phyloP scores from a whole-genome alignment of 2,888 invertebrate genomes.

The Pycnomerus fuliginosus region DNA sequence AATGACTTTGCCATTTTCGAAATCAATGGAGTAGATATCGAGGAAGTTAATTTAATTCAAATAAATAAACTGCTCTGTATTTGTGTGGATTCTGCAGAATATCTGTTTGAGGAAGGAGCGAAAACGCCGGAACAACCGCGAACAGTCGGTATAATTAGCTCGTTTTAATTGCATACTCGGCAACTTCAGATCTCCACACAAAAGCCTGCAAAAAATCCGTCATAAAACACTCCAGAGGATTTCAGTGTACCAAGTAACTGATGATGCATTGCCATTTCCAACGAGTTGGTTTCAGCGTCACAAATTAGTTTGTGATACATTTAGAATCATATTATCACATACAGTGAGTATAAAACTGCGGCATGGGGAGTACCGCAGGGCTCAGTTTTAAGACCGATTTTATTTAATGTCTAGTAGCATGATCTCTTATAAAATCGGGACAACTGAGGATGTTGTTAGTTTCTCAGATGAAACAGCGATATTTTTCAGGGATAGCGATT shows the following conservation, averaged over 20 bases:
- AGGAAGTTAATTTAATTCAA: slow-evolving; percentile 40
- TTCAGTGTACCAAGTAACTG: slow-evolving; percentile 33
- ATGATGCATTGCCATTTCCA: slow-evolving; percentile 33
- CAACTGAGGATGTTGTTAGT: no score
- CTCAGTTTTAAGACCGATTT: no score
- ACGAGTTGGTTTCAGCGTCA: no score
- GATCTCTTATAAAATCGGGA: no score
- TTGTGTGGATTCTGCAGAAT: slow-evolving; percentile 40
- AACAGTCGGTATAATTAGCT: slow-evolving; percentile 39
- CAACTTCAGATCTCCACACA: slow-evolving; percentile 35
- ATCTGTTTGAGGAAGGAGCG: slow-evolving; percentile 33
- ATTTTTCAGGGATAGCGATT: no score
- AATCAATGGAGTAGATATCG: slow-evolving; percentile 29
- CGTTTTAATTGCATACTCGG: slow-evolving; percentile 45
- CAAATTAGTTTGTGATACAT: no score
- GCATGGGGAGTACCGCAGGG: no score
- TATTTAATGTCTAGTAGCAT: no score
- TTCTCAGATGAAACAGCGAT: no score
- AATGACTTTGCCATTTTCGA: slow-evolving; percentile 22
- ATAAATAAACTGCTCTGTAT: slow-evolving; percentile 40
- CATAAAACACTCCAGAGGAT: slow-evolving; percentile 37
- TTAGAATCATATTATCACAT: no score
- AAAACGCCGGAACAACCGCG: slow-evolving; percentile 17
- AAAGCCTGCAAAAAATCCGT: slow-evolving; percentile 33
- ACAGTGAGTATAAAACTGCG: no score